Evolutionary conservation across 2,113 vertebrate genomes (phyloP).

Genomic region (Apodemus sylvaticus): DNA sequence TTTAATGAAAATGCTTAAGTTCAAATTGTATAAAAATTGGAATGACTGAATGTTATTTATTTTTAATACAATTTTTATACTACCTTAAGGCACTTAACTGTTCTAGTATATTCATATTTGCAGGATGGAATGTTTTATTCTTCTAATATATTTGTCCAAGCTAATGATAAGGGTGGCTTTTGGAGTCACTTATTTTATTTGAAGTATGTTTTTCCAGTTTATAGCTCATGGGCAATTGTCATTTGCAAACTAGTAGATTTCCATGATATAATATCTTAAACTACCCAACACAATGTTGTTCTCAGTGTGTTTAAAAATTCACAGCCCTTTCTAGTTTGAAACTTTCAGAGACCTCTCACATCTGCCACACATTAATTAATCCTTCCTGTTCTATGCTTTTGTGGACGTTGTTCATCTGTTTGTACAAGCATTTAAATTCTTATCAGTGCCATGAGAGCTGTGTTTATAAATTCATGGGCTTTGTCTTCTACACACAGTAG

Average conservation of each 20-base stretch:
- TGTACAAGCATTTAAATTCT: slow-evolving; percentile 52
- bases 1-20: slow-evolving; percentile 1
- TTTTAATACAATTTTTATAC: neutral
- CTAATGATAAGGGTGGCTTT: neutral
- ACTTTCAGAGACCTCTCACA: slow-evolving; percentile 44
- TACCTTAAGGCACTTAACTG: neutral
- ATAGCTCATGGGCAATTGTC: neutral
- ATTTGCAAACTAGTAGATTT: neutral
- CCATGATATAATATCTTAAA: neutral
- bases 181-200: slow-evolving; percentile 17
- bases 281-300: neutral
- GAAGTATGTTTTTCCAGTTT: neutral
- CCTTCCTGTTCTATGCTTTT: slow-evolving; percentile 53
- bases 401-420: slow-evolving; percentile 24
- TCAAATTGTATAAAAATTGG: slow-evolving; percentile 22
- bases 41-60: neutral
- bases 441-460: slow-evolving; percentile 36
- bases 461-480: slow-evolving; percentile 58
- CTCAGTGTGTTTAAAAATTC: slow-evolving; percentile 43
- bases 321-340: slow-evolving; percentile 45
- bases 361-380: slow-evolving; percentile 47
- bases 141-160: neutral
- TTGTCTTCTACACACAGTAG: neutral
- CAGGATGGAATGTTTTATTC: neutral
- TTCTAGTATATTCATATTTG: neutral